These are phyloP conservation scores for Cheumatopsyche charites DNA, from an alignment of 1,140 invertebrate genomes.

Conservation along the genomic window DNA sequence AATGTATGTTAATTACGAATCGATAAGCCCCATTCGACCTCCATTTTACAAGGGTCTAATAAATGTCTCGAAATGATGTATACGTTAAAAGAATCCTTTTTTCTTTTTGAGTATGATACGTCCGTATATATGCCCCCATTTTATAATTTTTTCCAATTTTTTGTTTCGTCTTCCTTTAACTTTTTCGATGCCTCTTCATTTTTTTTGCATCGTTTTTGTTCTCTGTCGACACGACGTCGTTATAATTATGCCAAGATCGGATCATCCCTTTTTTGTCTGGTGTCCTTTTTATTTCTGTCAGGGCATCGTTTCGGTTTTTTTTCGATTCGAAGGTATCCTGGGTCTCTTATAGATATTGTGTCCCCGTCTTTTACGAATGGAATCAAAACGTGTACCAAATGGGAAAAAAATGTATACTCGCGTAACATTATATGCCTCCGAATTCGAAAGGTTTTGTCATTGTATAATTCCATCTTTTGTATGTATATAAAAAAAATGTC, in stretches of 20 bases:
- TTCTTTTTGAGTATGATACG: too few species aligned
- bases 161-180: too few species aligned
- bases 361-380: not conserved
- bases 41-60: constrained; percentile 7
- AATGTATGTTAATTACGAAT: constrained; percentile 10
- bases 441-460: constrained; percentile 12
- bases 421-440: constrained; percentile 23
- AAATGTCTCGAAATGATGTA: not conserved
- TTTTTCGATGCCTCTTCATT: too few species aligned
- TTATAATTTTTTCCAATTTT: too few species aligned
- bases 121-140: too few species aligned
- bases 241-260: constrained; percentile 28
- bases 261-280: constrained; percentile 24
- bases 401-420: not conserved
- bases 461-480: not conserved
- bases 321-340: not conserved
- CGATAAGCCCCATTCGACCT: not conserved
- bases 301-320: not conserved
- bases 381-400: not conserved
- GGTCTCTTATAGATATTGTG: constrained; percentile 11
- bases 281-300: constrained; percentile 20
- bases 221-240: constrained; percentile 4
- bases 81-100: too few species aligned
- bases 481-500: too few species aligned
- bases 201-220: constrained; percentile 3